Base-by-base conservation (phyloP, 1,140 invertebrate species). In the Drosophila dunni region DNA sequence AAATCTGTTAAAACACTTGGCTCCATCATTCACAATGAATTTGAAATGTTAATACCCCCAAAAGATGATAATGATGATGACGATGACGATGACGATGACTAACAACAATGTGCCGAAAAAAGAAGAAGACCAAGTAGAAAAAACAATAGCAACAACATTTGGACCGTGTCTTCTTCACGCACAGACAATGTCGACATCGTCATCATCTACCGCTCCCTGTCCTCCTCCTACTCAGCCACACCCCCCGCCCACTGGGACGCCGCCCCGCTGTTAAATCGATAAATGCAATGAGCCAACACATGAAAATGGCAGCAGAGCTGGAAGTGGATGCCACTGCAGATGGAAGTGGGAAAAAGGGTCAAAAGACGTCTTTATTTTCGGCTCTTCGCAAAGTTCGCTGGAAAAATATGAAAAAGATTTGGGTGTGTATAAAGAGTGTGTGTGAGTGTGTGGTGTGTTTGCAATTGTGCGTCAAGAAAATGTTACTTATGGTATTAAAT, bases 201-300 rank as follows among this genome's bases (percentile, higher is more conserved):
- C 68, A 65, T 70, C 66, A 33, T 20, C 44, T 64, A 42, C 75
- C 17, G 50, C 15, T 45, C 61, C 53, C 20, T 17, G n/a, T 34
- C 33, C 1, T 3, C 29, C 38, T 8, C 48, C 50, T 38, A 33
- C 9, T 42, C 42, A 50, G 36, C 15, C 46, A 54, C 33, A 58
- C 20, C 74, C 40, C 45, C 13, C 17, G 17, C 17, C 17, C 17
- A 20, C 17, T 20, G 17, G 17, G 17, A 20, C 17, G 38, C 54
- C 48, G 60, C 45, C 50, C 42, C 11, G 42, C 74, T 82, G 79
- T 78, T 82, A 82, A 82, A 82, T 82, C 79, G 79, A 82, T 82
- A 82, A 82, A 78, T 81, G 78, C 78, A 82, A 82, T 82, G 66
- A 82, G 75, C 75, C 76, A 61, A 54, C 65, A 68, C 74, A 77